Evolutionary conservation across 2,888 invertebrate genomes (phyloP), one percentile per base, ranked within the genome.

Genomic region (Chironomus riparius): DNA sequence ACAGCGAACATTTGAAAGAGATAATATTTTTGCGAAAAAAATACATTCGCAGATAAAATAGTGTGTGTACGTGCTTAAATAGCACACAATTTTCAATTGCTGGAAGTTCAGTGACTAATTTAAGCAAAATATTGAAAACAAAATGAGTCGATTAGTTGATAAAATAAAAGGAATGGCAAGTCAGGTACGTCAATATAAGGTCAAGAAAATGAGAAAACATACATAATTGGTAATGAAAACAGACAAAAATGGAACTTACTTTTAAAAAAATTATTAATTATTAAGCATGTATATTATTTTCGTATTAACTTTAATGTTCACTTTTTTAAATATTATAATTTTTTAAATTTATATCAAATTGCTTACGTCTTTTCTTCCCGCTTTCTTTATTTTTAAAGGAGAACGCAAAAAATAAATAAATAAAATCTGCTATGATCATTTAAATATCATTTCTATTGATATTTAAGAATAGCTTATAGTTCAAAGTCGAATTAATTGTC

Each of bases 131-230:
- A 62, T 21, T 12, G 15, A n/a, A 15, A 21, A n/a, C 15, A 50
- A 71, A 28, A 72, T 72, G 72, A 72, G 72, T 18, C 56, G 72
- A 62, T 28, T 72, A 62, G 72, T 72, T 38, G 72, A 72, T 21
- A 72, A 72, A 61, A 13, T 72, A 15, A 72, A 72, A 50, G 72
- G 72, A 24, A 72, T 72, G 22, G 24, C 65, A 28, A 72, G 38
- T 62, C 72, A 72, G 72, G 72, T 72, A 50, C n/a, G 71, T 15
- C 7, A 50, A 15, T n/a, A 22, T 70, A 38, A 48, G 2, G 4
- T 3, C n/a, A 24, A n/a, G n/a, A 12, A 50, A 50, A 15, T 50
- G 15, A 5, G 50, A 50, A n/a, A 50, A 56, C 56, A 50, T 15
- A 15, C n/a, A 7, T 5, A 6, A 7, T 5, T 15, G n/a, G 0